Evolutionary conservation across 2,797 vertebrate species (phyloP), one percentile per base, ranked within the genome.

Genomic region (Decapterus maruadsi): DNA sequence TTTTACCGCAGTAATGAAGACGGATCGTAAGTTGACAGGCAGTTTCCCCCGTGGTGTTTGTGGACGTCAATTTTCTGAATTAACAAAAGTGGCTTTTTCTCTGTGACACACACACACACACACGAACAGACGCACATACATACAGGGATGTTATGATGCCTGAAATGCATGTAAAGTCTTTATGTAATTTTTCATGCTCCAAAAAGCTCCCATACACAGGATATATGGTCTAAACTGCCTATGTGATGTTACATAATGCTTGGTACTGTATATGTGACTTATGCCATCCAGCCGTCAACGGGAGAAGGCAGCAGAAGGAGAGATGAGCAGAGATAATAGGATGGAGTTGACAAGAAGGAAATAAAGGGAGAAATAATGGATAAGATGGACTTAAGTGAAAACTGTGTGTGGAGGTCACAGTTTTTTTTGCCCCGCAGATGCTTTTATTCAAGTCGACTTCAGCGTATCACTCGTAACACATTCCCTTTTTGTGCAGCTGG

Each of bases 1-100:
- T 98, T 98, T 88, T 96, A 95, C 84, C 94, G 97, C 89, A 98
- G 97, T 80, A 97, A 98, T 61, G 97, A 97, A 90, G 97, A 98
- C 68, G 96, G 97, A 93, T 97, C 96, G 97, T 98, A 91, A 95
- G 94, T 96, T 59, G 61, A 70, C 76, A 26, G 6, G 81, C 59
- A 6, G 26, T 20, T 46, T 58, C 43, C 29, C 2, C 45, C 45
- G 4, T 64, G 20, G n/a, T 66, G 4, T 76, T 19, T 60, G 20
- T 36, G 34, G 7, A 36, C 38, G 36, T 82, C 46, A 26, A 34
- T 60, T 73, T 65, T 17, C 10, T 61, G 60, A 48, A 56, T 71
- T 8, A 60, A 29, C 38, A 64, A 43, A 51, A 50, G 54, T 56
- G 12, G 69, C 53, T 20, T 2, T 67, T 57, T 83, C 12, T 1